Evolutionary conservation across 2,888 invertebrate genomes (phyloP).

Genomic region (Drosophila sordidula): DNA sequence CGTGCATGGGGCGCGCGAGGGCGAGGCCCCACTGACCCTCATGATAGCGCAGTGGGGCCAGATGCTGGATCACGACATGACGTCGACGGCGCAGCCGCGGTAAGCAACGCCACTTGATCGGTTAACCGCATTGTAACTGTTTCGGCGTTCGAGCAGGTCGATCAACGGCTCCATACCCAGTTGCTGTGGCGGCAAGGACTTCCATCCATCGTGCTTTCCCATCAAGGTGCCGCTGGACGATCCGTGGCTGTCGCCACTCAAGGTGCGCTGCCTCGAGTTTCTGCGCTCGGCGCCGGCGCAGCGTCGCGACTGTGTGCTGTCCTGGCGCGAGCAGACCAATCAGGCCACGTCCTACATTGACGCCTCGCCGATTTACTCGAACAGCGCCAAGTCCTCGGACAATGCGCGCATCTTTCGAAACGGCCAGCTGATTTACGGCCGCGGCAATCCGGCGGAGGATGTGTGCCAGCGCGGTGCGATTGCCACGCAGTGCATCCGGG

Average conservation of each 20-base stretch:
- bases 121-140: too few relatives aligned
- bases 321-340: constrained; percentile 94
- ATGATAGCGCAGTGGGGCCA: constrained; percentile 97
- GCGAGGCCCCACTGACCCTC: constrained; percentile 89
- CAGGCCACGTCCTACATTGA: constrained; percentile 93
- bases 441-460: constrained; percentile 89
- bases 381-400: constrained; percentile 90
- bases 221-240: constrained; percentile 91
- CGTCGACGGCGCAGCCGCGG: constrained; percentile 91
- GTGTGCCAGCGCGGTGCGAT: constrained; percentile 90
- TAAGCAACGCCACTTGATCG: constrained; percentile 36
- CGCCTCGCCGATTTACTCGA: constrained; percentile 93
- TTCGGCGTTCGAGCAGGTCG: constrained; percentile 79
- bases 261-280: constrained; percentile 92
- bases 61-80: constrained; percentile 95
- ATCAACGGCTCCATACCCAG: constrained; percentile 92
- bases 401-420: constrained; percentile 91
- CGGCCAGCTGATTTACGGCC: constrained; percentile 89
- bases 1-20: constrained; percentile 88
- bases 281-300: constrained; percentile 93
- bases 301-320: constrained; percentile 91
- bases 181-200: constrained; percentile 87
- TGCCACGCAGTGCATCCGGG: constrained; percentile 90
- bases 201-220: constrained; percentile 95
- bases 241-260: constrained; percentile 89